Percentiles rank a stretch among this genome's conserved stretches.
phyloP scores from a whole-genome alignment of 2,113 vertebrate genomes.

The Catagonus wagneri region DNA sequence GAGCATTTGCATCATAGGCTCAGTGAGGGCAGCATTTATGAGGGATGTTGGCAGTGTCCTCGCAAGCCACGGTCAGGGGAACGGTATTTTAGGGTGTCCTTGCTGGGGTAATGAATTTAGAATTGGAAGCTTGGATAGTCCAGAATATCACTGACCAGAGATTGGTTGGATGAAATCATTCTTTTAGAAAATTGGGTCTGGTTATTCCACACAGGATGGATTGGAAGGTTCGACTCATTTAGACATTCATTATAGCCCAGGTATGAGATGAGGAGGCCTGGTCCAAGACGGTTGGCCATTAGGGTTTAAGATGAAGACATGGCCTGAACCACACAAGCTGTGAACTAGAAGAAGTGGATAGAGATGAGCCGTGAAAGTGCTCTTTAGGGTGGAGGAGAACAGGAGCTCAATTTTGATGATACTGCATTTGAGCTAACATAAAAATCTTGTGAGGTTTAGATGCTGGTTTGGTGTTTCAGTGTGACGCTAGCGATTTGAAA shows the following conservation, averaged over 20 bases:
- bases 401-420: background rate
- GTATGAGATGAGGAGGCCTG: background rate
- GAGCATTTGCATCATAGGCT: background rate
- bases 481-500: slow-evolving; percentile 22
- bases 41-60: background rate
- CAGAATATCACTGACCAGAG: background rate
- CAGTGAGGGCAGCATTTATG: background rate
- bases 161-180: background rate
- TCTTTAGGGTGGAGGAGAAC: background rate
- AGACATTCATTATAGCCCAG: background rate
- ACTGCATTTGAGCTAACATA: background rate
- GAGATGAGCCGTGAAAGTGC: background rate
- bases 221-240: background rate
- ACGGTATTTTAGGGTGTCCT: background rate
- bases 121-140: background rate
- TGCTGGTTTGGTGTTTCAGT: background rate
- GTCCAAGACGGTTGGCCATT: background rate
- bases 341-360: background rate
- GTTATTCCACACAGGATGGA: background rate
- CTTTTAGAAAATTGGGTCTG: background rate
- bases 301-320: background rate
- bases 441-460: background rate
- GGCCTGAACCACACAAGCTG: background rate
- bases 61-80: background rate
- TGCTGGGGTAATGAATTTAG: background rate